Conservation (phyloP, 2,113 vertebrate genomes). For the Syngnathoides biaculeatus region DNA sequence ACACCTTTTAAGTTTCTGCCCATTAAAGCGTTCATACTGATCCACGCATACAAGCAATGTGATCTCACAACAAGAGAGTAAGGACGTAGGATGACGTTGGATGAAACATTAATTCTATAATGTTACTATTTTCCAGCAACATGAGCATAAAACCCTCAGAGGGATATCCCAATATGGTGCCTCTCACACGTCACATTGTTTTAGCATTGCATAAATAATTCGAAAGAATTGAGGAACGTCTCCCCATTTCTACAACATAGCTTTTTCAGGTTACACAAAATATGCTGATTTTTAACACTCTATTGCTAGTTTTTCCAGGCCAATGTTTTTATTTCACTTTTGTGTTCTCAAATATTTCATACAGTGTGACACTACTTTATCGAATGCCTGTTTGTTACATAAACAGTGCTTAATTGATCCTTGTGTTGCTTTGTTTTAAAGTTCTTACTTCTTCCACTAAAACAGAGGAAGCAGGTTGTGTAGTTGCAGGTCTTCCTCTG, state of each 20-base stretch:
- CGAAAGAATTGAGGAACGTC: not conserved
- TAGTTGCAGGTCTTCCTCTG: too few species aligned
- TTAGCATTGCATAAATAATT: not conserved
- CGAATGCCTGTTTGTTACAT: too few species aligned
- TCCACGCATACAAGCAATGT: not conserved
- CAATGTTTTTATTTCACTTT: not conserved
- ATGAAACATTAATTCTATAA: not conserved
- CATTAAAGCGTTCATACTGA: conserved; percentile 8
- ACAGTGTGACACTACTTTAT: too few species aligned
- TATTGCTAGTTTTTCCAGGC: not conserved
- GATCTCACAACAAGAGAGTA: too few species aligned
- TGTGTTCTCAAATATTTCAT: too few species aligned
- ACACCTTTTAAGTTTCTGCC: not conserved
- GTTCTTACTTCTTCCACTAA: too few species aligned
- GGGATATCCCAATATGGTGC: not conserved
- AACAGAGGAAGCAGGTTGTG: too few species aligned
- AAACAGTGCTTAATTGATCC: too few species aligned
- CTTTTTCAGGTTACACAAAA: not conserved
- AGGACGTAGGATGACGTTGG: not conserved
- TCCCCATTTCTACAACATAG: not conserved
- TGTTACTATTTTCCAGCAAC: conserved; percentile 3
- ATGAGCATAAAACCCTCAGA: not conserved
- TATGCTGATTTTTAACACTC: not conserved
- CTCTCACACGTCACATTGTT: not conserved
- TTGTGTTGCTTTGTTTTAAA: too few species aligned